Base-by-base conservation (phyloP, 53 echinoderm and acorn worm genomes). In the Stichopus horrens region DNA sequence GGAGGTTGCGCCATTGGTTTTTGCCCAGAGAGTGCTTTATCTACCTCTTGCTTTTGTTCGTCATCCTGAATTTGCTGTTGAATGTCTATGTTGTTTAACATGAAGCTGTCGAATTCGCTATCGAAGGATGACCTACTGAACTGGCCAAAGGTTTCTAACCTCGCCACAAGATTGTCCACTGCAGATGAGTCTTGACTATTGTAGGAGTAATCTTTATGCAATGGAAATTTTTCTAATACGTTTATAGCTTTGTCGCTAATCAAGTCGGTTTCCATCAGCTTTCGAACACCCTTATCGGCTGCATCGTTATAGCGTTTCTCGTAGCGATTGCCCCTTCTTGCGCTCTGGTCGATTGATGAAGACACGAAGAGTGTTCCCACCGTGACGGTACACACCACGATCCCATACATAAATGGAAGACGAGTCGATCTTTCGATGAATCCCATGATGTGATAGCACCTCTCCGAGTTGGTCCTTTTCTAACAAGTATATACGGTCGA, bases 301-400 rank as follows among this genome's bases (percentile, higher is more conserved):
- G 67, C 66, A 16, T 65, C 51, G 66, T 66, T 63, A 52, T 65
- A 85, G 21, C 23, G 21, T 2, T 37, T 37, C 10, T 65, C 65
- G 53, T 85, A 85, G 21, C 21, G 11, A 11, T 85, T 85, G 21
- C 66, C 57, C 20, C 52, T 85, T 53, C 58, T 22, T 6, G 85
- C 59, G 52, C 23, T 85, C 37, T 67, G 63, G 53, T 85, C 85
- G 14, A 85, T 85, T 51, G 85, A 85, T 11, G 85, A 85, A 14
- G 85, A 85, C 7, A 85, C 85, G n/a, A 85, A 85, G 10, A 85
- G 85, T 8, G 85, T 85, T 85, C 85, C 85, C 22, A 85, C 52
- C 10, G 85, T 83, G 21, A 83, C 83, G 8, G 83, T 83, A 11
- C 58, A 83, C 21, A 83, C 83, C 21, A 83, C 83, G 37, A 83